Conservation (phyloP, 1,140 invertebrate species). For the Halesus radiatus region DNA sequence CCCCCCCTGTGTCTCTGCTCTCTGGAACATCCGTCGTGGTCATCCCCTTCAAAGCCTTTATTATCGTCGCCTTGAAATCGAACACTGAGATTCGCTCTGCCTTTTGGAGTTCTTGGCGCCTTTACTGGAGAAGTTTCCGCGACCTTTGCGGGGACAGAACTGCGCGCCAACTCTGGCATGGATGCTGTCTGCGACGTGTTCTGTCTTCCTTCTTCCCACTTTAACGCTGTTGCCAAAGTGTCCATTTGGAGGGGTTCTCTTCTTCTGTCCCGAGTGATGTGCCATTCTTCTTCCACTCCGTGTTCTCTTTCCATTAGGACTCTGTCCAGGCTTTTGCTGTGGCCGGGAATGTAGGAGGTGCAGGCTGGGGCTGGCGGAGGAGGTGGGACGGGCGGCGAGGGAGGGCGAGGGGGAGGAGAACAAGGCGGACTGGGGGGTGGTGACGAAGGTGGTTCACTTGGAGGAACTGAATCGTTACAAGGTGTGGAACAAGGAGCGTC, state of each 20-base stretch:
- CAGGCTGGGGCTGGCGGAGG: slow-evolving; percentile 38
- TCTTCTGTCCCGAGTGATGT: slow-evolving; percentile 69
- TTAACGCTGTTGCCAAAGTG: slow-evolving; percentile 54
- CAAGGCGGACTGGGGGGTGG: slow-evolving; percentile 59
- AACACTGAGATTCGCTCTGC: slow-evolving; percentile 69
- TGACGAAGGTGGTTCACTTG: slow-evolving; percentile 58
- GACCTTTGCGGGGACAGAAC: slow-evolving; percentile 41
- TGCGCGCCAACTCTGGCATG: slow-evolving; percentile 74
- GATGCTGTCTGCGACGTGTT: slow-evolving; percentile 73
- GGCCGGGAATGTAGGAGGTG: slow-evolving; percentile 24
- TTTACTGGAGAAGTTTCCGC: slow-evolving; percentile 60
- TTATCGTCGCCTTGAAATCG: slow-evolving; percentile 78
- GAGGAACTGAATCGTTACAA: slow-evolving; percentile 62
- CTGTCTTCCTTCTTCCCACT: slow-evolving; percentile 53
- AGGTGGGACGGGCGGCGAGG: slow-evolving; percentile 45
- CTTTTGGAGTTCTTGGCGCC: slow-evolving; percentile 56
- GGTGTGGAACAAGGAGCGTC: slow-evolving; percentile 47
- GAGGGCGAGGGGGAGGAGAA: slow-evolving; percentile 43
- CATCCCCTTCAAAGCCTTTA: slow-evolving; percentile 71
- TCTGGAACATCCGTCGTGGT: slow-evolving; percentile 62
- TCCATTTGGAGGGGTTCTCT: slow-evolving; percentile 73
- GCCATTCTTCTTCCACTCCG: slow-evolving; percentile 70
- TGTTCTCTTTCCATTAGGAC: slow-evolving; percentile 74
- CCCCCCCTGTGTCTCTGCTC: slow-evolving; percentile 30
- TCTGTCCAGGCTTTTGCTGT: slow-evolving; percentile 70